Evolutionary conservation across 2,888 invertebrate genomes (phyloP), one percentile per base, ranked within the genome.

Genomic region (Carcina quercana): DNA sequence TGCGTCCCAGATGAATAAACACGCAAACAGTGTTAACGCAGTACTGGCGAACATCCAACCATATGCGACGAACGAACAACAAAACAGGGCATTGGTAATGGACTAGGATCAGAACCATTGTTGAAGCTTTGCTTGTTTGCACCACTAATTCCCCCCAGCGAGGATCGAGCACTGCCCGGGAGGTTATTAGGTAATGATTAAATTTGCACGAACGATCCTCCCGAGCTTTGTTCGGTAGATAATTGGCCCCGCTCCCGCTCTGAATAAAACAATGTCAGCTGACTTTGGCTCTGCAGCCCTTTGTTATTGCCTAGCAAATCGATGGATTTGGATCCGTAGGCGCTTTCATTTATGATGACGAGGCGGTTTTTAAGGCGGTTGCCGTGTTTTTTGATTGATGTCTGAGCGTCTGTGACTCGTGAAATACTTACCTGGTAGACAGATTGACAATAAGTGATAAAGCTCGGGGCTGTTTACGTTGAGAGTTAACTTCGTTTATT

Each of bases 151-250:
- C 58, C 50, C 46, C 44, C 38, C n/a, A 41, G 43, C 47, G 55
- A 57, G 58, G 59, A 53, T 57, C 53, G 48, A 35, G 40, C 43
- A 28, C 40, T 47, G 45, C 46, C 48, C 34, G 30, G 45, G 43
- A 50, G 47, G 50, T 53, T 58, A 54, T 60, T 59, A 55, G 51
- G 57, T 53, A 53, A 61, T 69, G 68, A 74, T 80, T 76, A 80
- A 80, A 75, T 69, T 75, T 78, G 67, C 73, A 80, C 58, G 66
- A 71, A 63, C 74, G 75, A 75, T 76, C 61, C 61, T 58, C 57
- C 47, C 34, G 47, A 50, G 63, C 65, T 64, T 63, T 63, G 65
- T 58, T 51, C 49, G 46, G 46, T 43, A 55, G 61, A 58, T 63
- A 59, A 58, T 42, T 35, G 37, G 36, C 32, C 29, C 58, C 56